Evolutionary conservation across 2,888 invertebrate species (phyloP), one percentile per base, ranked within the genome.

Genomic region (Tiliacea aurago): DNA sequence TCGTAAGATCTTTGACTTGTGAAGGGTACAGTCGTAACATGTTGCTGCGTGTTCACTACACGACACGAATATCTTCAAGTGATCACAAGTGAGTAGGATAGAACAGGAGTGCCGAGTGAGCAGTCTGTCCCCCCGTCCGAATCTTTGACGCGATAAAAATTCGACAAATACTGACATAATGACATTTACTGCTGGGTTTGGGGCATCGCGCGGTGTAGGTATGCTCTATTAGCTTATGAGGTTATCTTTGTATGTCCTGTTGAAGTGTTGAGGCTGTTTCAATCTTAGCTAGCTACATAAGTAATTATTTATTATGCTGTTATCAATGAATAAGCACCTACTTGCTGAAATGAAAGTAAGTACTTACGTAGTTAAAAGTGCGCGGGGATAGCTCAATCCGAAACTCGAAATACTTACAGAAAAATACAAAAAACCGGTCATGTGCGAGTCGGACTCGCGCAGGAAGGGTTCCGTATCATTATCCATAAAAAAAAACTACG

Each of bases 141-240:
- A 69, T 67, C 37, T 73, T 70, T 58, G 76, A 72, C 43, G 59
- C 66, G 47, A 76, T 83, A 61, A 80, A 85, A 85, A 79, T 37
- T 74, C 61, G 61, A 61, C 66, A 70, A 78, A 65, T 75, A 67
- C 45, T 79, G 41, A 78, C 47, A 47, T 76, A 73, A 78, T 76
- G 53, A 84, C 84, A 83, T 83, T 83, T 84, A 77, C 83, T 58
- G 70, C 58, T 69, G 61, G 80, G 58, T 45, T 70, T 70, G 37
- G 55, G 64, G 33, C 68, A 64, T 61, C 72, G 69, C 18, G 53
- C 18, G 65, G 28, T 59, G 70, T 41, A 64, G 41, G 33, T 73
- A 49, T 70, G 62, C 41, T 47, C 18, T 73, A 37, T 59, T 37
- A 53, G 18, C n/a, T 47, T 58, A 47, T 4, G 55, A 58, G 45